phyloP scores from a whole-genome alignment of 2,888 invertebrate genomes.

The Anthrax anthrax region DNA sequence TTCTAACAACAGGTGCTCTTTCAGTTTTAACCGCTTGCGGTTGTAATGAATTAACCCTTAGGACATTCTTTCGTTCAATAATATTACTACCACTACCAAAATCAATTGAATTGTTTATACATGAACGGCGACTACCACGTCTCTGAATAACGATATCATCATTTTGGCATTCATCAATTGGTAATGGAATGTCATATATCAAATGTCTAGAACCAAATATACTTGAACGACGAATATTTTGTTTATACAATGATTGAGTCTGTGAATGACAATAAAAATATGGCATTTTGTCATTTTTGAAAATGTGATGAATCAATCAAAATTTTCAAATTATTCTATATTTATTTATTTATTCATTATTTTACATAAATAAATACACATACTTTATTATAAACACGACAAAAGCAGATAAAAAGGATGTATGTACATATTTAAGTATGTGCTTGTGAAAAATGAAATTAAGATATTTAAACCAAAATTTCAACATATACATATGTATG shows the following conservation, averaged over 20 bases:
- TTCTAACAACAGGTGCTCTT: conserved; percentile 35
- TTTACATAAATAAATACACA: too few relatives aligned
- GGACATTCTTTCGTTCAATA: conserved; percentile 11
- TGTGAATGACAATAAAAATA: conserved; percentile 9
- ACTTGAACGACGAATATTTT: conserved; percentile 36
- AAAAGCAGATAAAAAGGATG: too few relatives aligned
- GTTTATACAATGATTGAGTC: conserved; percentile 29
- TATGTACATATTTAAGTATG: too few relatives aligned
- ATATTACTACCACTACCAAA: background rate
- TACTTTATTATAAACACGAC: too few relatives aligned
- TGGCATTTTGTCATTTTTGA: background rate
- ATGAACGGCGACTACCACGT: conserved; percentile 8
- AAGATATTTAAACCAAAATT: too few relatives aligned
- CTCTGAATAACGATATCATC: conserved; percentile 34
- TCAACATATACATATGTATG: too few relatives aligned
- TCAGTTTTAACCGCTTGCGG: conserved; percentile 15
- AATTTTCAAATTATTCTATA: too few relatives aligned
- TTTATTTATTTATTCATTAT: too few relatives aligned
- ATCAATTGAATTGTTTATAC: background rate
- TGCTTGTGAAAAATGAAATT: too few relatives aligned
- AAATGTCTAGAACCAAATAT: conserved; percentile 42
- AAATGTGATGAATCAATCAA: too few relatives aligned
- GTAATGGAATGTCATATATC: conserved; percentile 46
- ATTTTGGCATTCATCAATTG: conserved; percentile 43
- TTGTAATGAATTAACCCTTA: conserved; percentile 30